These are phyloP conservation scores for Parazoanthus darwini DNA, from an alignment of 92 coral and sea anemone species.

Conservation along the genomic window DNA sequence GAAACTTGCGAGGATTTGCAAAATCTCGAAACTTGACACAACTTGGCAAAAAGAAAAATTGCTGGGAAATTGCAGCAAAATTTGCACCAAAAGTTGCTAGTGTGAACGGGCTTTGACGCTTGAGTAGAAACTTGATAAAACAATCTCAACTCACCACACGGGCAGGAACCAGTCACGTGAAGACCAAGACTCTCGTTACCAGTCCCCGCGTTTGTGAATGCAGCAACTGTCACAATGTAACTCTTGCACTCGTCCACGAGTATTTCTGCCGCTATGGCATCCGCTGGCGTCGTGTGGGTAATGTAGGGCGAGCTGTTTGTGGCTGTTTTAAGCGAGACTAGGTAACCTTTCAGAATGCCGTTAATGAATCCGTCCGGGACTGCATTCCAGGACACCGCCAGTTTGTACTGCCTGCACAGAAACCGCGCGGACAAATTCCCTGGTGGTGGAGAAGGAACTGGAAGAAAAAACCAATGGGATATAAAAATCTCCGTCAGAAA, in stretches of 20 bases:
- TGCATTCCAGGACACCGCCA: not conserved
- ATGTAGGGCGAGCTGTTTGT: not conserved
- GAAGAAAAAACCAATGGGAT: not conserved
- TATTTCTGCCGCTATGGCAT: not conserved
- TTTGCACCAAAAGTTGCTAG: no score
- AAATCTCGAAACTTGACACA: no score
- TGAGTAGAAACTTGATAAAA: not conserved
- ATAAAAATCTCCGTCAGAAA: not conserved
- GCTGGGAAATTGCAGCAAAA: no score
- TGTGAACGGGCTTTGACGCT: not conserved
- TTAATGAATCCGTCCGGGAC: not conserved
- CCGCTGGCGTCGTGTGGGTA: not conserved
- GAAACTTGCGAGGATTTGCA: no score
- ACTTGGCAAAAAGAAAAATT: no score
- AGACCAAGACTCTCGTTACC: not conserved
- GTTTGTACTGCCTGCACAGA: constrained; percentile 11
- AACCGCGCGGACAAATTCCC: constrained; percentile 1
- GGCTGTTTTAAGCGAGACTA: not conserved
- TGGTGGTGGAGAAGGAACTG: constrained; percentile 16
- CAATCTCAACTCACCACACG: constrained; percentile 20
- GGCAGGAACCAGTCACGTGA: constrained; percentile 1
- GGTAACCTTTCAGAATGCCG: constrained; percentile 14
- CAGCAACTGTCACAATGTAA: constrained; percentile 28
- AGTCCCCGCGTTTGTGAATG: constrained; percentile 3
- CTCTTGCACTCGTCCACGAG: constrained; percentile 18